Evolutionary conservation across 64 coral and sea anemone species (phyloP).

Genomic region (Porites lutea): DNA sequence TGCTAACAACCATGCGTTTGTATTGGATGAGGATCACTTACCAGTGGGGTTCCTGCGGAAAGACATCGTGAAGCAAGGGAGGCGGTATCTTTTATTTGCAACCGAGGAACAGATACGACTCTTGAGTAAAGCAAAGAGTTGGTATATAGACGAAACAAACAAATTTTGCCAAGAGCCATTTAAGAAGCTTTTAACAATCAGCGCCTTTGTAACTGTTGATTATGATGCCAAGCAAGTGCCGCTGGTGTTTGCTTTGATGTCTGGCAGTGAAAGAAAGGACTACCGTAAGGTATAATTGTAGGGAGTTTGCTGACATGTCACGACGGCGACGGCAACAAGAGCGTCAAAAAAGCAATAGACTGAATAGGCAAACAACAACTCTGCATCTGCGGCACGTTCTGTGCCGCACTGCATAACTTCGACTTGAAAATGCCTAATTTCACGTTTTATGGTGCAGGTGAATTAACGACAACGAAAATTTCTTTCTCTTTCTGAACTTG

Average conservation of each 20-base stretch:
- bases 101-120: background rate
- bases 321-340: too few species aligned
- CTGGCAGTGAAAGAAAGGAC: constrained; percentile 4
- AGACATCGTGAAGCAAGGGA: constrained; percentile 1
- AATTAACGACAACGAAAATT: too few species aligned
- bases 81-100: constrained; percentile 7
- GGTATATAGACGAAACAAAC: constrained; percentile 10
- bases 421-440: too few species aligned
- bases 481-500: too few species aligned
- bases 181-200: background rate
- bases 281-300: background rate
- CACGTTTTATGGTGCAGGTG: too few species aligned
- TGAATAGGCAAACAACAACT: too few species aligned
- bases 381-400: too few species aligned
- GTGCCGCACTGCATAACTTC: too few species aligned
- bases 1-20: background rate
- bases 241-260: constrained; percentile 8
- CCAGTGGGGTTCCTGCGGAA: background rate
- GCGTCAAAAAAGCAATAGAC: too few species aligned
- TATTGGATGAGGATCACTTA: background rate
- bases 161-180: background rate
- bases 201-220: background rate
- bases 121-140: constrained; percentile 4
- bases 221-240: constrained; percentile 4
- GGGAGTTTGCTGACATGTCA: too few species aligned